Conservation (phyloP, 2,113 vertebrate genomes). For the Nettapus auritus region DNA sequence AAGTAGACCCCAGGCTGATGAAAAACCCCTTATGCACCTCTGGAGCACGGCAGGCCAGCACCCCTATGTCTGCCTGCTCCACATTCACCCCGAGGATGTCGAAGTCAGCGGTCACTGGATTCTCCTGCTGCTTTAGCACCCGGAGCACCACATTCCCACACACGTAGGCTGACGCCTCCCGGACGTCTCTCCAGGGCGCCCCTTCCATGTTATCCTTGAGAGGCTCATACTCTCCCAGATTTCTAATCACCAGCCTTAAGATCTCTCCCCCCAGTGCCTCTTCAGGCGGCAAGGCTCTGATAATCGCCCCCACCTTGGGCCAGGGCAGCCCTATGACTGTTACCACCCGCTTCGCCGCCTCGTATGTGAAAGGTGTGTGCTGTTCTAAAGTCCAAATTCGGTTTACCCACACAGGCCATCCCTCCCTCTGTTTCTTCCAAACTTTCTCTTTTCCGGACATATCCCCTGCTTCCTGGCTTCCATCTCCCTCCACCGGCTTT, state of each 20-base stretch:
- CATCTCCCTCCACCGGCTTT: fast-evolving
- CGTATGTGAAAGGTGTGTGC: neutral
- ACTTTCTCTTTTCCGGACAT: neutral
- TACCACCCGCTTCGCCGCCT: neutral
- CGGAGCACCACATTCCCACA: conserved; percentile 20
- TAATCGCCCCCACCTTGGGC: neutral
- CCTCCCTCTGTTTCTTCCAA: neutral
- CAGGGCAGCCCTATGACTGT: neutral
- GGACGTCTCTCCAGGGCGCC: neutral
- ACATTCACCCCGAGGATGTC: neutral
- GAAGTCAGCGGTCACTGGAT: neutral
- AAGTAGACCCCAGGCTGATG: conserved; percentile 25
- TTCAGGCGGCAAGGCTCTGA: neutral
- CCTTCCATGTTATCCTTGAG: conserved; percentile 29
- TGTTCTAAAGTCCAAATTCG: neutral
- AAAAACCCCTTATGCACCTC: neutral
- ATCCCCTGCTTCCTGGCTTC: neutral
- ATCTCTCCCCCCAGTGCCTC: neutral
- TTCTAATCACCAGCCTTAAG: conserved; percentile 12
- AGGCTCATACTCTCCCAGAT: neutral
- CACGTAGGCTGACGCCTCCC: neutral
- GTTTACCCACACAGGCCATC: neutral
- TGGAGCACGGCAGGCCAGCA: conserved; percentile 1
- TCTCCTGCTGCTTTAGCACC: conserved; percentile 16
- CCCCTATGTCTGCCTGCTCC: conserved; percentile 22